phyloP scores from a whole-genome alignment of 2,888 invertebrate genomes.

The Sinohyriopsis cumingii region DNA sequence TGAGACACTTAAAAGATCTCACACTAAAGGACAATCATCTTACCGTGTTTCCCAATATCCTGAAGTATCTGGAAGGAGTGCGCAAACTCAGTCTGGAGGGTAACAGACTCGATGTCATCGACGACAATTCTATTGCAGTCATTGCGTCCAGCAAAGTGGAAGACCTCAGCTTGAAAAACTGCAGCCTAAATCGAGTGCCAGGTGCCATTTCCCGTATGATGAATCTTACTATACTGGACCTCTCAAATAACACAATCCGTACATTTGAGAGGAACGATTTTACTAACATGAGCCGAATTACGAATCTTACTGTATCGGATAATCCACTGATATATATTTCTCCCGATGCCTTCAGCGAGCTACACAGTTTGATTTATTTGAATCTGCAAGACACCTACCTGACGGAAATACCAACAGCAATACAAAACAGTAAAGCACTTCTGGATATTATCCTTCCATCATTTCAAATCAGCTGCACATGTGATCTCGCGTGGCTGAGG shows the following conservation, averaged over 20 bases:
- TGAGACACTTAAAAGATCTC: conserved; percentile 26
- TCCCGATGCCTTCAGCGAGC: conserved; percentile 37
- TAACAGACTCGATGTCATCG: too few species aligned
- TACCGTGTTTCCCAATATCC: conserved; percentile 36
- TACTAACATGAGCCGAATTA: conserved; percentile 21
- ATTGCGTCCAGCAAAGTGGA: too few species aligned
- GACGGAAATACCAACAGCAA: conserved; percentile 39
- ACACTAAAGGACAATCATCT: conserved; percentile 42
- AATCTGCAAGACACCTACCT: conserved; percentile 32
- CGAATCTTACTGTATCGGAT: conserved; percentile 22
- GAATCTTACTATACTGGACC: conserved; percentile 31
- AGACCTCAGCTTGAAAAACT: too few species aligned
- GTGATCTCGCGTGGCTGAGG: conserved; percentile 45
- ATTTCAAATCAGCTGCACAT: conserved; percentile 42
- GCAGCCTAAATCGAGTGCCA: too few species aligned
- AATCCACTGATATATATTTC: conserved; percentile 47
- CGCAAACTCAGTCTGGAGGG: conserved; percentile 25
- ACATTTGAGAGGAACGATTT: conserved; percentile 47
- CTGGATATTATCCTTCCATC: conserved; percentile 16
- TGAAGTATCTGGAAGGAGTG: conserved; percentile 29
- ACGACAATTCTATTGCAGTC: too few species aligned
- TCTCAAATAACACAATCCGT: conserved; percentile 42
- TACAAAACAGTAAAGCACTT: conserved; percentile 22
- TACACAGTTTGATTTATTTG: conserved; percentile 17
- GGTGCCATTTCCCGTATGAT: conserved; percentile 36